Base-by-base conservation (phyloP, 2,888 invertebrate genomes). In the Neoaliturus tenellus region DNA sequence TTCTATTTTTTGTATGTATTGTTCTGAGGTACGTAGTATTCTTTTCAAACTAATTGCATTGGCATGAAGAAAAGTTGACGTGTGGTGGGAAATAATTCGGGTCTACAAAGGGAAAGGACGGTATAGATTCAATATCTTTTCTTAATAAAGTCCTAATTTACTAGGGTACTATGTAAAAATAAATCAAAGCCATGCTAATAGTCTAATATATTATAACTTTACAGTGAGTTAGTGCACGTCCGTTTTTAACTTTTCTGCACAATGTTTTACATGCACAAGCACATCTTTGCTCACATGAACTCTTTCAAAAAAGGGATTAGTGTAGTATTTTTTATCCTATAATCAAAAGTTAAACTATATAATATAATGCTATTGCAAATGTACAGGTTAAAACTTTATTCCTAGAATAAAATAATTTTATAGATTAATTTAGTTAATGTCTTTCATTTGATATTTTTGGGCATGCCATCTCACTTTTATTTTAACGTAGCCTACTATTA, bases 181-280 rank as follows among this genome's bases (percentile, higher is more conserved):
- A n/a, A n/a, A n/a, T n/a, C n/a, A n/a, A n/a, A n/a, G n/a, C n/a
- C n/a, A n/a, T 62, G n/a, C n/a, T n/a, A 12, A 62, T 62, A 62
- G 17, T 62, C 25, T 23, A 10, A 28, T 5, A 62, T 62, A 62
- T 28, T 62, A n/a, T n/a, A n/a, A 28, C 62, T 62, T 14, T 62
- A 62, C 23, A 55, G 62, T 62, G 28, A 62, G 4, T 62, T 62
- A 62, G 8, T 62, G 62, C 62, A 62, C 62, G 62, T 62, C 17
- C 4, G 62, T 31, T 28, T 17, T 62, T 31, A 28, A 62, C 62
- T 17, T 44, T 62, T 4, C 28, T 62, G 62, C 62, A 62, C 62
- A 62, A 62, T 25, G 62, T 31, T 62, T 62, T 10, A 62, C 31
- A 62, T 62, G 25, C 62, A 62, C 62, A 62, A 62, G 62, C 62